Base-by-base conservation (phyloP, 1,140 invertebrate species). In the Neodiprion fabricii region DNA sequence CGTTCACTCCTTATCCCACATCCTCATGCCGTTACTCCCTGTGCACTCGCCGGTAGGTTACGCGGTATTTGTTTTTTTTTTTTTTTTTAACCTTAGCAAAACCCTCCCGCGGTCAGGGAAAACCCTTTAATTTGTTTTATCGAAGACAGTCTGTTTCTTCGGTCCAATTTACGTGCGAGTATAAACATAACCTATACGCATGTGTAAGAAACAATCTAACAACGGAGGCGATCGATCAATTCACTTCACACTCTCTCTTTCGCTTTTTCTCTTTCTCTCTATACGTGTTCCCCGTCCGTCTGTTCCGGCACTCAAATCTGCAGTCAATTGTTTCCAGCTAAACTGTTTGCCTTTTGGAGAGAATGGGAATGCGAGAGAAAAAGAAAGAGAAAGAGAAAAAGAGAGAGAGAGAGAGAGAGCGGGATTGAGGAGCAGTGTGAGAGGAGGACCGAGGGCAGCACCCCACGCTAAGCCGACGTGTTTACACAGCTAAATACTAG, bases 301-400 rank as follows among this genome's bases (percentile, higher is more conserved):
- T 61, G 53, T 61, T 61, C 11, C 53, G 53, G 53, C 85, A 83
- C 86, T 87, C 83, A 86, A 88, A 88, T 88, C 86, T 88, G 85
- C 87, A 88, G 85, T 87, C 87, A 88, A 88, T 88, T 88, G 87
- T 88, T 88, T 88, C 86, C 86, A 89, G 85, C 86, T 89, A 89
- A 89, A 89, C 86, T 89, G 87, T 89, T 89, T 89, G 86, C 86
- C 84, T 88, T 88, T 86, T 85, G 86, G 85, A 86, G 85, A 81
- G 80, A 81, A 40, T 3, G 28, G 28, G 28, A 40, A 0, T 12
- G 53, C 28, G 28, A 40, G 28, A 40, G 28, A 40, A 40, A 40
- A 2, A 40, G 28, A 40, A 40, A 40, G 28, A 40, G 28, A 40
- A 40, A 40, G 28, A 21, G 17, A 21, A 21, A 21, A 21, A 21